Conservation (phyloP, 2,888 invertebrate genomes). For the Trachelus iudaicus region DNA sequence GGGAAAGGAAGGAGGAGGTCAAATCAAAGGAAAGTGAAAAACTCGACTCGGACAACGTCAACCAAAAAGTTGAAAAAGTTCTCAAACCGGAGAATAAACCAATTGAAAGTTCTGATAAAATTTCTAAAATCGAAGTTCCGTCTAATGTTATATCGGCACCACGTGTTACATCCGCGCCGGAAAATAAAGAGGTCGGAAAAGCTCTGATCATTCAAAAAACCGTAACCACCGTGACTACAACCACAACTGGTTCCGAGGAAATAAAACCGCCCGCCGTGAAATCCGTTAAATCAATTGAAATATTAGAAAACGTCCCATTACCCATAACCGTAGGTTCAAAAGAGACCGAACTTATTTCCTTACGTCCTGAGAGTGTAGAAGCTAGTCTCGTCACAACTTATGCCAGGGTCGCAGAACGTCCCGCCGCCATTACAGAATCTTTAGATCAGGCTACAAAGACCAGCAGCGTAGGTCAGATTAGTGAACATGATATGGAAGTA, state of each 20-base stretch:
- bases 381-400: conserved; percentile 55
- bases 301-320: conserved; percentile 41
- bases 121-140: neutral
- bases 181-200: conserved; percentile 27
- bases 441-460: conserved; percentile 21
- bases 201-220: conserved; percentile 41
- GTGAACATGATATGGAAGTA: conserved; percentile 9
- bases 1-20: conserved; percentile 13
- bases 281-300: conserved; percentile 40
- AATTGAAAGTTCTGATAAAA: neutral
- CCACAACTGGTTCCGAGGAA: conserved; percentile 31
- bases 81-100: conserved; percentile 8
- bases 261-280: conserved; percentile 40
- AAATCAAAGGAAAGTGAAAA: conserved; percentile 1
- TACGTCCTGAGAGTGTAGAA: conserved; percentile 56
- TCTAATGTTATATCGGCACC: neutral
- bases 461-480: conserved; percentile 17
- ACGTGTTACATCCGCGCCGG: neutral
- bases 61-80: neutral
- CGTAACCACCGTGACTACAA: conserved; percentile 37
- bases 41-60: neutral
- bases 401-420: conserved; percentile 39
- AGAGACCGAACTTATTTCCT: conserved; percentile 48
- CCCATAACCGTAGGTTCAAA: conserved; percentile 40
- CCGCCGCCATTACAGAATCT: conserved; percentile 23